Evolutionary conservation across 2,888 invertebrate species (phyloP).

Genomic region (Pollenia amentaria): DNA sequence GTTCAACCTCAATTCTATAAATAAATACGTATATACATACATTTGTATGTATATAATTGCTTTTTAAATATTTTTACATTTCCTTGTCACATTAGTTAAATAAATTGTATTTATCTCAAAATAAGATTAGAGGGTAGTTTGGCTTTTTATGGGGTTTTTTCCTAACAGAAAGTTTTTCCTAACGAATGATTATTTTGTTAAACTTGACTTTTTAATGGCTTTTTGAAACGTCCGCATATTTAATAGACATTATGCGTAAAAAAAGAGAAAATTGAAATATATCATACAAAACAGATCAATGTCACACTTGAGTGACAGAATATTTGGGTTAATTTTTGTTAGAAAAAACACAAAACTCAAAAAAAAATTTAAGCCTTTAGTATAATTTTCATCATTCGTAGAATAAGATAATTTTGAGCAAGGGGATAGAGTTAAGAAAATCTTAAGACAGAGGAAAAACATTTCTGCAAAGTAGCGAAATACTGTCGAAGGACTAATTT

Average conservation of each 20-base stretch:
- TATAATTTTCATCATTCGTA: too few relatives aligned
- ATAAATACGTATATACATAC: background rate
- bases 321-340: background rate
- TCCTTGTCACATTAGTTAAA: slow-evolving; percentile 25
- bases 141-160: background rate
- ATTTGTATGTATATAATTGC: background rate
- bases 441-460: too few relatives aligned
- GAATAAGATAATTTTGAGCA: too few relatives aligned
- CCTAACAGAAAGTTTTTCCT: background rate
- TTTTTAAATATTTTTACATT: background rate
- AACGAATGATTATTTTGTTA: background rate
- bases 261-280: background rate
- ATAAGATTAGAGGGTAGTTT: background rate
- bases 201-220: slow-evolving; percentile 11
- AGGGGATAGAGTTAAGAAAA: too few relatives aligned
- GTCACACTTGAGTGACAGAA: background rate
- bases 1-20: background rate
- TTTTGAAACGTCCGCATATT: background rate
- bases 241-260: background rate
- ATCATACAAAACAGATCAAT: background rate
- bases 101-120: slow-evolving; percentile 22
- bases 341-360: background rate
- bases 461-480: too few relatives aligned
- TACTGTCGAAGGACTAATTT: too few relatives aligned
- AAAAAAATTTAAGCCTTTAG: too few relatives aligned